These are phyloP conservation scores for Anomalospiza imberbis DNA, from an alignment of 2,797 vertebrate species.

Conservation along the genomic window DNA sequence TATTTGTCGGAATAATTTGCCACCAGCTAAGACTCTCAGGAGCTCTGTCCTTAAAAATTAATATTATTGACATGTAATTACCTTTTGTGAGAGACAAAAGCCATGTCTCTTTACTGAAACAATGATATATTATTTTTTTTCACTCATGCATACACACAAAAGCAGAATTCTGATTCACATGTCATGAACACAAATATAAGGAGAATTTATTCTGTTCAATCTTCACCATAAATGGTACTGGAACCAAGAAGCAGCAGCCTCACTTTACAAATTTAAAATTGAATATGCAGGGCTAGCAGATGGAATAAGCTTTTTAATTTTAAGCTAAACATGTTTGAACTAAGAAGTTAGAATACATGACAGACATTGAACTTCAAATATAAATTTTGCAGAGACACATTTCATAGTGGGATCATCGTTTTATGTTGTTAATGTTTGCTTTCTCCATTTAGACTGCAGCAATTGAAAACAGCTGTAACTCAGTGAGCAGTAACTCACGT, in stretches of 20 bases:
- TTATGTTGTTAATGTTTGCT: background rate
- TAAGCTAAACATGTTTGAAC: slow-evolving; percentile 13
- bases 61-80: background rate
- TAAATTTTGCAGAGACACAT: background rate
- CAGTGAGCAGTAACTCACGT: background rate
- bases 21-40: background rate
- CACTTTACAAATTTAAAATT: background rate
- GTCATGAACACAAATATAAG: background rate
- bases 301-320: background rate
- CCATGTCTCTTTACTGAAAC: background rate
- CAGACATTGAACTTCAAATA: slow-evolving; percentile 2
- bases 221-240: background rate
- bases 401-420: background rate
- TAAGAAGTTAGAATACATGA: background rate
- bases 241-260: background rate
- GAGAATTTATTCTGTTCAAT: background rate
- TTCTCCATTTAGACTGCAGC: background rate
- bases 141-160: background rate
- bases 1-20: background rate
- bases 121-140: background rate
- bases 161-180: background rate
- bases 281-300: background rate
- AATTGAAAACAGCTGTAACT: slow-evolving; percentile 13
- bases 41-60: background rate
- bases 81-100: background rate